phyloP scores from a whole-genome alignment of 2,888 invertebrate species.

The Cataglyphis livida region DNA sequence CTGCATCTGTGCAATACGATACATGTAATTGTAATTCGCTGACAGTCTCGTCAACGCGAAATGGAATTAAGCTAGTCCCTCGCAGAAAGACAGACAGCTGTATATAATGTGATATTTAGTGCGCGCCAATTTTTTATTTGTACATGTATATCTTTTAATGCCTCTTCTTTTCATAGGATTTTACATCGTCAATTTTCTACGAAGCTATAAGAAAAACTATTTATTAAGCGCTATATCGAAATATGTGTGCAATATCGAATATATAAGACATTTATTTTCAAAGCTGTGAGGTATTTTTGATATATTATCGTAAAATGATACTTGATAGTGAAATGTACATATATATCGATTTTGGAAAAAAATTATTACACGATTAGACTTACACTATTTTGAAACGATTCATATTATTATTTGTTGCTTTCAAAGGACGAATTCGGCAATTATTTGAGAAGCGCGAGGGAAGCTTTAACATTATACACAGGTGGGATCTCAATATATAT shows the following conservation, averaged over 20 bases:
- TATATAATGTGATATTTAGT: conserved; percentile 82
- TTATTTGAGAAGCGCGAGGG: neutral
- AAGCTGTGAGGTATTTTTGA: neutral
- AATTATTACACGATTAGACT: neutral
- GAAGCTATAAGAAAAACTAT: conserved; percentile 1
- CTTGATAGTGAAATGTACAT: neutral
- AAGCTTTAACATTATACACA: neutral
- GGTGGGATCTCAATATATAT: conserved; percentile 16
- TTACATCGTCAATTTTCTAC: conserved; percentile 6
- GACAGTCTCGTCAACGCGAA: conserved; percentile 53
- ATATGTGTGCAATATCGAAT: conserved; percentile 66
- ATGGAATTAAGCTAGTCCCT: conserved; percentile 81
- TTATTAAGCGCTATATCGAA: conserved; percentile 7
- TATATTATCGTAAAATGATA: neutral
- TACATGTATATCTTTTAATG: conserved; percentile 59
- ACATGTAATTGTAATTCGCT: conserved; percentile 49
- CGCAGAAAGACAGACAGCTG: conserved; percentile 79
- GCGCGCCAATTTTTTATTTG: conserved; percentile 58
- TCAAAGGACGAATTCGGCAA: neutral
- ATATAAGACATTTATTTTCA: conserved; percentile 5
- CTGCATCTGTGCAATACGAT: conserved; percentile 47
- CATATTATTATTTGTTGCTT: neutral
- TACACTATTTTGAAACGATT: conserved; percentile 3
- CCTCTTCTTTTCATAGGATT: conserved; percentile 9
- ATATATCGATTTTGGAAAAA: neutral